Percentiles rank a stretch among this genome's conserved stretches.
These are phyloP conservation scores for Auanema freiburgensis DNA, from an alignment of 2,888 invertebrate species.

Conservation along the genomic window DNA sequence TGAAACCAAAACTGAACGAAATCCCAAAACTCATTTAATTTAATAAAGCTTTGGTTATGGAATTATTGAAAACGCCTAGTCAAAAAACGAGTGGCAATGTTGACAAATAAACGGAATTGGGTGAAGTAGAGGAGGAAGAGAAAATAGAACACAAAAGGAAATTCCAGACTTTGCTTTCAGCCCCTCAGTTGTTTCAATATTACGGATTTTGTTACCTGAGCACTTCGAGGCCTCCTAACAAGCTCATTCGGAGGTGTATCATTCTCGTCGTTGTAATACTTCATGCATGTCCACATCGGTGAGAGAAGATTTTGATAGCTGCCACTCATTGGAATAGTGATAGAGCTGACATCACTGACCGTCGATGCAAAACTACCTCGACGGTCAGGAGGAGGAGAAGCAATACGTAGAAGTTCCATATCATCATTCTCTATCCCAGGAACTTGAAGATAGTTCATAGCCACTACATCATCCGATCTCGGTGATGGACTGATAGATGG, in stretches of 20 bases:
- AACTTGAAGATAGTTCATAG: slow-evolving; percentile 37
- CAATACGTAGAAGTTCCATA: slow-evolving; percentile 21
- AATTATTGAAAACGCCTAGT: too few relatives aligned
- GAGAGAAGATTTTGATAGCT: slow-evolving; percentile 58
- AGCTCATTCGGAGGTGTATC: slow-evolving; percentile 49
- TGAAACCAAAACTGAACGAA: too few relatives aligned
- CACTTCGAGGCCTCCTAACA: slow-evolving; percentile 47
- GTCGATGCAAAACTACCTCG: slow-evolving; percentile 52
- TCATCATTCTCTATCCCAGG: slow-evolving; percentile 13
- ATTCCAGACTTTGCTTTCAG: too few relatives aligned
- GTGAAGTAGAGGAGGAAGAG: too few relatives aligned
- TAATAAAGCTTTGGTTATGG: too few relatives aligned
- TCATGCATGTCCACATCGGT: slow-evolving; percentile 50
- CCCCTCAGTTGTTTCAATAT: not conserved
- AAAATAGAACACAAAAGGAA: too few relatives aligned
- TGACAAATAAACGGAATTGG: too few relatives aligned
- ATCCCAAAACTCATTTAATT: too few relatives aligned
- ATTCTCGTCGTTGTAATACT: slow-evolving; percentile 41
- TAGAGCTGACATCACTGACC: slow-evolving; percentile 47
- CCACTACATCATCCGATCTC: not conserved
- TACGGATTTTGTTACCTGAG: slow-evolving; percentile 40
- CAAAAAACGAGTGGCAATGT: too few relatives aligned
- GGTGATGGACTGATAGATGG: slow-evolving; percentile 35
- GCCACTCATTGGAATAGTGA: slow-evolving; percentile 49
- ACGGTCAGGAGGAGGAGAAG: slow-evolving; percentile 57